phyloP scores from a whole-genome alignment of 2,113 vertebrate species.

The Cyanistes caeruleus region DNA sequence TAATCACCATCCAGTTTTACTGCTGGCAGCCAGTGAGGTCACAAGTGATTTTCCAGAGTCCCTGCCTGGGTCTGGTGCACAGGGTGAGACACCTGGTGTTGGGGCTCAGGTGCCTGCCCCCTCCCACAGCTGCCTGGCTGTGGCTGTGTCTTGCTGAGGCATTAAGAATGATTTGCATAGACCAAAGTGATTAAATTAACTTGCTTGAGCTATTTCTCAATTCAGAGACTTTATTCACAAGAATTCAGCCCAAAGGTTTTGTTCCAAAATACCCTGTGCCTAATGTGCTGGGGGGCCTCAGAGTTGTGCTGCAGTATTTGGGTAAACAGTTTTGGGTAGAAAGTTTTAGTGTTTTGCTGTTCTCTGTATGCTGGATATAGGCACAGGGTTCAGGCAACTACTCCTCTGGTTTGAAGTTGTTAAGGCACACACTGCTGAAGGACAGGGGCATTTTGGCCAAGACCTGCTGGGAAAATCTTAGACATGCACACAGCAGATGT shows the following conservation, averaged over 20 bases:
- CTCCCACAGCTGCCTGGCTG: not conserved
- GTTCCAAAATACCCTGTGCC: not conserved
- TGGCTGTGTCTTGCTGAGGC: not conserved
- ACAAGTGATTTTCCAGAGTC: not conserved
- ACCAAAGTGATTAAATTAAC: not conserved
- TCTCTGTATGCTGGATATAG: not conserved
- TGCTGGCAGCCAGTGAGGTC: not conserved
- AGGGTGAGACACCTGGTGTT: accelerated
- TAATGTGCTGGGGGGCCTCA: not conserved
- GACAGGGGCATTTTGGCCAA: not conserved
- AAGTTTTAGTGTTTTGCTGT: not conserved
- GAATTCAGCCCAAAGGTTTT: not conserved
- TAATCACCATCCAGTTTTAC: not conserved
- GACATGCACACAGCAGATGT: accelerated
- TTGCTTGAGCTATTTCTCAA: not conserved
- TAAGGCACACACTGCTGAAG: not conserved
- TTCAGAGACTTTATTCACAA: not conserved
- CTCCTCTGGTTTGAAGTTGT: not conserved
- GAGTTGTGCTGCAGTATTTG: not conserved
- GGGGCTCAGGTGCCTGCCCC: accelerated
- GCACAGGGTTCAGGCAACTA: not conserved
- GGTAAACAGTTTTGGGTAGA: not conserved
- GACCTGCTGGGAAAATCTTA: not conserved
- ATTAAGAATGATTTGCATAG: not conserved
- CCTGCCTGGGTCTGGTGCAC: not conserved